Conservation (phyloP, 2,888 invertebrate species). For the Agelastica alni region DNA sequence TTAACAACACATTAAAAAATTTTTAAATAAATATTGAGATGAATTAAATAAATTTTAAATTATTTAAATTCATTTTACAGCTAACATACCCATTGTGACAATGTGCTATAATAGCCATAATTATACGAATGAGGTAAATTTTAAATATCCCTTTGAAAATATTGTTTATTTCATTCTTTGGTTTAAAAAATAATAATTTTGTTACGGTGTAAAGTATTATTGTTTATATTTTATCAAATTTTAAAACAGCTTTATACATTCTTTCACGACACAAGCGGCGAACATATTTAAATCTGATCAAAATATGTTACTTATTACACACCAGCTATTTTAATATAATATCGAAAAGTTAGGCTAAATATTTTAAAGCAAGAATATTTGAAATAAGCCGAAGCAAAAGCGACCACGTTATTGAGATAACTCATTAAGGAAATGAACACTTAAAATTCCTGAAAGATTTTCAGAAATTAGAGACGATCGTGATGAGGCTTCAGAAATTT, state of each 20-base stretch:
- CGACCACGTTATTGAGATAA: slow-evolving; percentile 8
- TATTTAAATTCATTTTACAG: too few relatives aligned
- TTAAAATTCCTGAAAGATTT: slow-evolving; percentile 25
- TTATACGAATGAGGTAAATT: too few relatives aligned
- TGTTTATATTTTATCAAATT: slow-evolving; percentile 11
- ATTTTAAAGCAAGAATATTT: slow-evolving; percentile 17
- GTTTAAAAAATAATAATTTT: too few relatives aligned
- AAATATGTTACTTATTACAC: neutral
- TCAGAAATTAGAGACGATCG: neutral
- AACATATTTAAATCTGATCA: neutral
- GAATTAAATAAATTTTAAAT: too few relatives aligned
- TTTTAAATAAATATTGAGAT: too few relatives aligned
- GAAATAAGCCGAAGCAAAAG: slow-evolving; percentile 10
- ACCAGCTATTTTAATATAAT: slow-evolving; percentile 13
- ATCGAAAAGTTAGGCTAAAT: slow-evolving; percentile 5
- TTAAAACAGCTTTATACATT: neutral
- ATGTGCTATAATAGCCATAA: too few relatives aligned
- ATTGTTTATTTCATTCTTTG: too few relatives aligned
- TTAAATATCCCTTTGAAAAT: too few relatives aligned
- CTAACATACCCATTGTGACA: too few relatives aligned
- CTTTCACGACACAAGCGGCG: neutral
- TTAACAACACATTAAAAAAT: too few relatives aligned
- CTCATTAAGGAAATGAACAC: slow-evolving; percentile 25
- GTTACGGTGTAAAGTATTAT: too few relatives aligned
- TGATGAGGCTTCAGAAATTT: neutral